Base-by-base conservation (phyloP, 2,797 vertebrate species). In the Gephyroberyx darwinii region DNA sequence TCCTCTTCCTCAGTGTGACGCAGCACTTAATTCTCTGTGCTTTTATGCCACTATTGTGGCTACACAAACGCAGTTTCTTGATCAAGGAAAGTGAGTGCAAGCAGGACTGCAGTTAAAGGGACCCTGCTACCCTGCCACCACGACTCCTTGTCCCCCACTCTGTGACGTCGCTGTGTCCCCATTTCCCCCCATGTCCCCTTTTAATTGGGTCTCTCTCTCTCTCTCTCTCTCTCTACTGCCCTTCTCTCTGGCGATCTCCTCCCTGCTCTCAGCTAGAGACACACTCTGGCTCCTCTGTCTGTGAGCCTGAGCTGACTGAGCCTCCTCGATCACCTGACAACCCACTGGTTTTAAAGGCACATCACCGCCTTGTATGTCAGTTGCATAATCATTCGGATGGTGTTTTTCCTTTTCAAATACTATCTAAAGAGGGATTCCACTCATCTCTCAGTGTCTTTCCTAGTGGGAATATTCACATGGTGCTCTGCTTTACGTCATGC, bases 21-120 rank as follows among this genome's bases (percentile, higher is more conserved):
- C 98, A 99, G 97, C 96, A 97, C 93, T 96, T 97, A 97, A 98
- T 99, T 98, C 96, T 97, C 95, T 68, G 68, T 80, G 86, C 87
- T 91, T 88, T 87, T 83, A 71, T 54, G 56, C 95, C 93, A 93
- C 92, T 95, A 94, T 95, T 94, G 93, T 94, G 94, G 92, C 91
- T 86, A 91, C 90, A 92, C 94, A 94, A 26, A 92, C 92, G 90
- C 93, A 94, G 93, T 92, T 93, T 94, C 93, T 92, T 85, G 83
- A 94, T 95, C 92, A 91, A 79, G 81, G 67, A 71, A 50, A 74
- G 59, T 67, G 78, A 87, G 84, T 81, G 85, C 74, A 70, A 83
- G 77, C 78, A 79, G 85, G 74, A 85, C 84, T 87, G 84, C 89
- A 87, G 87, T 92, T 88, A 92, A 90, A 89, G 83, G 71, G 66